These are phyloP conservation scores for Lepetodrilus schrolli DNA, from an alignment of 2,888 invertebrate species.

Conservation along the genomic window DNA sequence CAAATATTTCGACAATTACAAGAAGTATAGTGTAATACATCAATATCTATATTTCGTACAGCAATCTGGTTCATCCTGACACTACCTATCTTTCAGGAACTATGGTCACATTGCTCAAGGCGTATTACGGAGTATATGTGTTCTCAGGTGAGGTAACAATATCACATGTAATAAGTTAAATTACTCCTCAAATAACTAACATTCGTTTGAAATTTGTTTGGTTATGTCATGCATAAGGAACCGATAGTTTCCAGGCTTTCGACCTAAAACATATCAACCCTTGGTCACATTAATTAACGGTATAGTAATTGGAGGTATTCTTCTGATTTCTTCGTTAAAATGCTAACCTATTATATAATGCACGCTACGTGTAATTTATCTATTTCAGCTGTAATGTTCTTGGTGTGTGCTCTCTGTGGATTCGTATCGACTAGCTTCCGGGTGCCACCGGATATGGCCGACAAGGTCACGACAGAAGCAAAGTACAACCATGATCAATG, in stretches of 20 bases:
- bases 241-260: not conserved
- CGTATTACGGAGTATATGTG: not conserved
- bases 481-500: too few species aligned
- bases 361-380: not conserved
- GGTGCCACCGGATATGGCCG: not conserved
- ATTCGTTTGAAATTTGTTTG: too few species aligned
- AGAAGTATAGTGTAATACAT: too few species aligned
- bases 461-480: too few species aligned
- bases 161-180: too few species aligned
- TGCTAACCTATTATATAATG: not conserved
- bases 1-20: too few species aligned
- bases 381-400: not conserved
- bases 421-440: not conserved
- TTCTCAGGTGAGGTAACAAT: too few species aligned
- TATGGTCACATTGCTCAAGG: not conserved
- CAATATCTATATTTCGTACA: not conserved
- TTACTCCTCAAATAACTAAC: too few species aligned
- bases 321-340: too few species aligned
- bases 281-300: too few species aligned
- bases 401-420: not conserved
- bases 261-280: too few species aligned
- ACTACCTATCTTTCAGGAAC: not conserved
- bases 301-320: too few species aligned
- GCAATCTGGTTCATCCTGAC: not conserved
- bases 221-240: not conserved